phyloP scores from a whole-genome alignment of 2,797 vertebrate genomes.

The Crenichthys baileyi region DNA sequence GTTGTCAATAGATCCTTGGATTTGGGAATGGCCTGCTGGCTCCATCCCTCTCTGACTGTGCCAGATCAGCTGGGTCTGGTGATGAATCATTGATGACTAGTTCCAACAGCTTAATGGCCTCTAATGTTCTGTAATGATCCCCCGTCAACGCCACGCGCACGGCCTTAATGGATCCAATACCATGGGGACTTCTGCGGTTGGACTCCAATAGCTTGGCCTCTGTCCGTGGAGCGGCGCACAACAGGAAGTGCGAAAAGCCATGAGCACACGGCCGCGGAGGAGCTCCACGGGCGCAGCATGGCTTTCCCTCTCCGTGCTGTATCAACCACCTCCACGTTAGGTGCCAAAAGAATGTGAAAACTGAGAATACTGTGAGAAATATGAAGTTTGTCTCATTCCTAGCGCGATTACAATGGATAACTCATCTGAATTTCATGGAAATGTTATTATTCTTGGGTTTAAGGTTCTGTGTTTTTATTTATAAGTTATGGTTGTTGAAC shows the following conservation, averaged over 20 bases:
- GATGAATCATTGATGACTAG: slow-evolving; percentile 97
- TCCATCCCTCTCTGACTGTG: slow-evolving; percentile 62
- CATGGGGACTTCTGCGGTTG: slow-evolving; percentile 90
- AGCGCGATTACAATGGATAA: too few species aligned
- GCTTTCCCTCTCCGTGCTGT: slow-evolving; percentile 92
- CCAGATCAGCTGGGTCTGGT: slow-evolving; percentile 79
- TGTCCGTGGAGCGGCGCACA: slow-evolving; percentile 56
- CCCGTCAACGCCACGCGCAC: slow-evolving; percentile 88
- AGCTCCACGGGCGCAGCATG: slow-evolving; percentile 85
- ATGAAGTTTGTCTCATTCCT: too few species aligned
- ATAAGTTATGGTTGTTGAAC: not conserved
- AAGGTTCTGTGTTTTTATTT: not conserved
- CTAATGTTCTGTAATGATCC: slow-evolving; percentile 99
- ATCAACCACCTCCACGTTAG: too few species aligned
- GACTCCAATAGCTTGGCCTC: slow-evolving; percentile 86
- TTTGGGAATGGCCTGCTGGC: slow-evolving; percentile 56
- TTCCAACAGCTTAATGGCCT: slow-evolving; percentile 95
- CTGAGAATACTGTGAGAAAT: too few species aligned
- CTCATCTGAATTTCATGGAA: not conserved
- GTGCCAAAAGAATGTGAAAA: too few species aligned
- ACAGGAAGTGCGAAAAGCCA: slow-evolving; percentile 62
- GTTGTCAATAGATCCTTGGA: slow-evolving; percentile 45
- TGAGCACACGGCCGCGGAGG: slow-evolving; percentile 63
- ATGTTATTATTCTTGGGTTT: not conserved
- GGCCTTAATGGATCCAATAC: slow-evolving; percentile 91